phyloP scores from a whole-genome alignment of 2,113 vertebrate species.

The Archocentrus centrarchus region DNA sequence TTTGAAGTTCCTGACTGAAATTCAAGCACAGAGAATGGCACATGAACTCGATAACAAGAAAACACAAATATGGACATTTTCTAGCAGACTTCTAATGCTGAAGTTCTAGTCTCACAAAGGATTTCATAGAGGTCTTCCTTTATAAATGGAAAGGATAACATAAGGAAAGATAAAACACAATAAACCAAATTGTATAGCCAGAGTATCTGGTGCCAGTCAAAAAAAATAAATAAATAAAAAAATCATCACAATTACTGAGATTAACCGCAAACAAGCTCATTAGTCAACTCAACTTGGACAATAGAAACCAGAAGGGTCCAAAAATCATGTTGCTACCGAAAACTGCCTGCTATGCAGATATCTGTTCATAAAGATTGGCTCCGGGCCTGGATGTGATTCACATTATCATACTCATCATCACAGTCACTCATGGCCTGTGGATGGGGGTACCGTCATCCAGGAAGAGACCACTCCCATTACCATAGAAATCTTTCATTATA shows the following conservation, averaged over 20 bases:
- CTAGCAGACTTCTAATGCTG: not conserved
- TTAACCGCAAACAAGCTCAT: not conserved
- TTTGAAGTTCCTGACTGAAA: not conserved
- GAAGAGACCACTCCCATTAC: not conserved
- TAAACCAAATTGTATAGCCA: not conserved
- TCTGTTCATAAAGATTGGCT: not conserved
- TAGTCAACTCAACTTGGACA: not conserved
- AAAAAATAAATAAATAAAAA: not conserved
- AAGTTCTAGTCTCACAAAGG: rapidly evolving
- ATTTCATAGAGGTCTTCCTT: not conserved
- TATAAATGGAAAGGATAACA: not conserved
- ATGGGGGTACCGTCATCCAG: not conserved
- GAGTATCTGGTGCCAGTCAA: not conserved
- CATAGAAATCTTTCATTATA: not conserved
- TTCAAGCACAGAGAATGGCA: not conserved
- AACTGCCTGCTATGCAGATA: not conserved
- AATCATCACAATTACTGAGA: not conserved
- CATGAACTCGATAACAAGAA: not conserved
- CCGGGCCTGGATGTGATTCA: not conserved
- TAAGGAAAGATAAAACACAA: too few relatives aligned
- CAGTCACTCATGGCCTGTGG: not conserved
- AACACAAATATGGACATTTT: not conserved
- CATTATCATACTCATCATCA: not conserved
- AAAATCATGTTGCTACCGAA: not conserved
- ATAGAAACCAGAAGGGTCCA: not conserved